Conservation (phyloP, 2,888 invertebrate genomes). For the Oscheius myriophilus region DNA sequence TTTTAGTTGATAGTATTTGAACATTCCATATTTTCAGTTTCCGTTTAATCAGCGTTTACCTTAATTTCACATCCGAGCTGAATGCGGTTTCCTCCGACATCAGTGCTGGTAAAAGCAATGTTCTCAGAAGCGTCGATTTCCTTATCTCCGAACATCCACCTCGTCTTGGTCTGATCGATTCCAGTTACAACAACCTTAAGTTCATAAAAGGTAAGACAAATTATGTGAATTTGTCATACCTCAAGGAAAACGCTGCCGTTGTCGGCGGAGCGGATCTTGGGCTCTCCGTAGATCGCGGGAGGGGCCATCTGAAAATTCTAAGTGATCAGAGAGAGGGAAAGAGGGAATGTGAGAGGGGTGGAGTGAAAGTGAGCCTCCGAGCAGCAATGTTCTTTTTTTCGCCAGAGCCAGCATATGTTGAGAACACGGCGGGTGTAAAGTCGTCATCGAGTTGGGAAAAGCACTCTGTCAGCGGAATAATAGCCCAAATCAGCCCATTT, state of each 20-base stretch:
- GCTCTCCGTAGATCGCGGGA: constrained; percentile 68
- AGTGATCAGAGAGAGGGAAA: constrained; percentile 11
- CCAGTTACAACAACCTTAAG: constrained; percentile 58
- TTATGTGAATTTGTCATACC: constrained; percentile 28
- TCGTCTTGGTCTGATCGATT: constrained; percentile 64
- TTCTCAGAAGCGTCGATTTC: constrained; percentile 64
- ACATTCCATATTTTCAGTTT: no score
- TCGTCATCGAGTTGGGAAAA: constrained; percentile 20
- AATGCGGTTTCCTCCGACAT: constrained; percentile 67
- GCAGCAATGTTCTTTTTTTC: constrained; percentile 15
- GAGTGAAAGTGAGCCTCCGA: constrained; percentile 14
- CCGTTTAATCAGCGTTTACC: constrained; percentile 35
- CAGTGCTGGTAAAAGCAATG: constrained; percentile 61
- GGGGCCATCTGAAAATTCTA: constrained; percentile 59
- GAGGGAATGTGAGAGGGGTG: constrained; percentile 1
- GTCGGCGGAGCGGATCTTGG: constrained; percentile 65
- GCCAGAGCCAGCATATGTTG: constrained; percentile 19
- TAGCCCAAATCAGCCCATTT: no score
- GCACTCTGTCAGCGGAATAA: constrained; percentile 4
- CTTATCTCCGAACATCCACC: constrained; percentile 66
- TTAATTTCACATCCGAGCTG: constrained; percentile 66
- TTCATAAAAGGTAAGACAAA: not conserved
- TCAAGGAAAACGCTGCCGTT: constrained; percentile 67
- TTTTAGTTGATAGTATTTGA: no score
- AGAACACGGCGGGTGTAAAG: constrained; percentile 22